A percentile compares a stretch with the other conserved stretches of the same genome.
Evolutionary conservation across 2,113 vertebrate species (phyloP).

Genomic region (Motacilla tschutschensis): DNA sequence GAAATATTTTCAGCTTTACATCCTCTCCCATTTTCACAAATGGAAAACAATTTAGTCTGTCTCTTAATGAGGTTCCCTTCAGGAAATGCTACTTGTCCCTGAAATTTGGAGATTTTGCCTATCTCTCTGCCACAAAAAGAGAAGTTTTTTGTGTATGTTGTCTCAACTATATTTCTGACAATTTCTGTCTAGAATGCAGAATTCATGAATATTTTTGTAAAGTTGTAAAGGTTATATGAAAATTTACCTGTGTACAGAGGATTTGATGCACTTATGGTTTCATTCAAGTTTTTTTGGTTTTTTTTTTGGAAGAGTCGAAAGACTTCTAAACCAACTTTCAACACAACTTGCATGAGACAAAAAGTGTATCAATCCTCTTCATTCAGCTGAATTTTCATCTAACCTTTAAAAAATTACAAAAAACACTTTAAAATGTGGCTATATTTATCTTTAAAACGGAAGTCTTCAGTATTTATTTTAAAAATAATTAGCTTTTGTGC

Average conservation of each 20-base stretch:
- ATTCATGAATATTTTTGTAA: neutral
- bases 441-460: neutral
- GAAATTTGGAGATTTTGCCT: neutral
- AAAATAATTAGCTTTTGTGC: neutral
- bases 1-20: neutral
- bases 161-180: rapidly evolving
- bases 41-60: neutral
- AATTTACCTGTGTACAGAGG: neutral
- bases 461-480: neutral
- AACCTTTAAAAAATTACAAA: neutral
- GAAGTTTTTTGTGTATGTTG: rapidly evolving
- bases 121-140: neutral
- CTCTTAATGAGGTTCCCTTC: neutral
- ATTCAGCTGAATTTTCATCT: neutral
- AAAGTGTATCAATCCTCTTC: neutral
- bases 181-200: neutral
- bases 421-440: neutral
- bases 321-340: neutral
- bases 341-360: neutral
- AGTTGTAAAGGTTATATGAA: neutral
- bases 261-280: neutral
- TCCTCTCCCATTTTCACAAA: neutral
- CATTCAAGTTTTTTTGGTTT: neutral
- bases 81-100: neutral
- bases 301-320: neutral